phyloP scores from a whole-genome alignment of 2,888 invertebrate species.

The Apantesis nais region DNA sequence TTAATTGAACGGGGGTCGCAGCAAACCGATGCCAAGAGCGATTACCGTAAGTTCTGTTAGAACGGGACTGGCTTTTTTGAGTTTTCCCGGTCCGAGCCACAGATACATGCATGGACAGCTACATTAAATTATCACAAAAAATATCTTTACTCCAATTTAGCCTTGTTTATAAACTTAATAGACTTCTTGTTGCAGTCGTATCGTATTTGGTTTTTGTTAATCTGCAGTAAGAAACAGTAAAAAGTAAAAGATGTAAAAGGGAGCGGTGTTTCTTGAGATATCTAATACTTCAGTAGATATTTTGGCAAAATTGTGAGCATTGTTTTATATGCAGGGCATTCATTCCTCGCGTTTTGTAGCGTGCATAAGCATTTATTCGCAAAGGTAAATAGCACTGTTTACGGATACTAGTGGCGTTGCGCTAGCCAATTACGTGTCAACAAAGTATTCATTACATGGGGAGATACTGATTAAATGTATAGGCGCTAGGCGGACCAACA shows the following conservation, averaged over 20 bases:
- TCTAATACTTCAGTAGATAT: constrained; percentile 35
- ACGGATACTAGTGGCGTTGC: constrained; percentile 58
- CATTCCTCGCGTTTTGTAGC: constrained; percentile 41
- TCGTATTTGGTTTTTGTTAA: constrained; percentile 45
- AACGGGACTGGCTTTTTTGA: constrained; percentile 74
- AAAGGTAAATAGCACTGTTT: constrained; percentile 56
- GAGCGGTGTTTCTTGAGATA: constrained; percentile 26
- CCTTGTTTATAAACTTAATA: constrained; percentile 56
- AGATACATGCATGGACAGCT: constrained; percentile 59
- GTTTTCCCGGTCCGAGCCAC: constrained; percentile 50
- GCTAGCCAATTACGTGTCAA: constrained; percentile 69
- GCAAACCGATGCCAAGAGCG: constrained; percentile 60
- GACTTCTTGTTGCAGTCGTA: constrained; percentile 47
- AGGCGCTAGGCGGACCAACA: constrained; percentile 63
- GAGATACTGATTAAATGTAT: constrained; percentile 65
- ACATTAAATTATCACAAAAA: constrained; percentile 59
- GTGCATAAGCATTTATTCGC: constrained; percentile 41
- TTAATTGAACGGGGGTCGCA: constrained; percentile 59
- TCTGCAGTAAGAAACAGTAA: constrained; percentile 37
- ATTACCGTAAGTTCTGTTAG: constrained; percentile 72
- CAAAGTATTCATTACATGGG: constrained; percentile 74
- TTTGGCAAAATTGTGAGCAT: constrained; percentile 50
- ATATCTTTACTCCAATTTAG: constrained; percentile 43
- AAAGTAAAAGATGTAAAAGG: constrained; percentile 33
- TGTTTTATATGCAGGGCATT: constrained; percentile 51